phyloP scores from a whole-genome alignment of 2,113 vertebrate genomes.

The Butorides virescens region DNA sequence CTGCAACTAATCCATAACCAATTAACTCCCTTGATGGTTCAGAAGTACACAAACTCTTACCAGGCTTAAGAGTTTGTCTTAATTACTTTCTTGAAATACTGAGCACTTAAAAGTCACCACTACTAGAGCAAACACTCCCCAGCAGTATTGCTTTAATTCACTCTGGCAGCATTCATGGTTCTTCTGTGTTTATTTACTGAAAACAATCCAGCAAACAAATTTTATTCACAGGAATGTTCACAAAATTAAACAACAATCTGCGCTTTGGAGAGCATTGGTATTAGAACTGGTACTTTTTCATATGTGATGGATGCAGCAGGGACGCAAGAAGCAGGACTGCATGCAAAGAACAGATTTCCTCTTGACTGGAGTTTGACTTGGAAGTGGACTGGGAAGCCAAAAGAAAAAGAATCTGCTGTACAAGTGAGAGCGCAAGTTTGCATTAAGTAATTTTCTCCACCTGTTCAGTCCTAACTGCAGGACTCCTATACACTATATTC shows the following conservation, averaged over 20 bases:
- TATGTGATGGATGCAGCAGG: not conserved
- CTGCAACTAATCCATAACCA: not conserved
- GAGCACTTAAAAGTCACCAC: not conserved
- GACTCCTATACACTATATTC: not conserved
- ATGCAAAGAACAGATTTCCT: not conserved
- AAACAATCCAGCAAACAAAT: not conserved
- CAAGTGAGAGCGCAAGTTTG: not conserved
- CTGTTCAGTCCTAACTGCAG: not conserved
- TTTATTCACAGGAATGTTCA: not conserved
- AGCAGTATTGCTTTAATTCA: not conserved
- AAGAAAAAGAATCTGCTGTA: not conserved
- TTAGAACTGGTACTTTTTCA: not conserved
- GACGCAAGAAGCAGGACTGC: accelerated
- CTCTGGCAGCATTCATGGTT: not conserved
- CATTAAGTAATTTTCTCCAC: not conserved
- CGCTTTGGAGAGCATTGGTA: not conserved
- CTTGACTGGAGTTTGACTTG: not conserved
- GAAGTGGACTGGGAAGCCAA: not conserved
- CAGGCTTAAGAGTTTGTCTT: not conserved
- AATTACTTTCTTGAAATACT: not conserved
- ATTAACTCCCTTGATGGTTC: not conserved
- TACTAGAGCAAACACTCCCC: not conserved
- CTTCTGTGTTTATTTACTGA: not conserved
- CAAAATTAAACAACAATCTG: not conserved
- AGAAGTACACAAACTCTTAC: not conserved